Base-by-base conservation (phyloP, 2,888 invertebrate species). In the Drosophila differens region DNA sequence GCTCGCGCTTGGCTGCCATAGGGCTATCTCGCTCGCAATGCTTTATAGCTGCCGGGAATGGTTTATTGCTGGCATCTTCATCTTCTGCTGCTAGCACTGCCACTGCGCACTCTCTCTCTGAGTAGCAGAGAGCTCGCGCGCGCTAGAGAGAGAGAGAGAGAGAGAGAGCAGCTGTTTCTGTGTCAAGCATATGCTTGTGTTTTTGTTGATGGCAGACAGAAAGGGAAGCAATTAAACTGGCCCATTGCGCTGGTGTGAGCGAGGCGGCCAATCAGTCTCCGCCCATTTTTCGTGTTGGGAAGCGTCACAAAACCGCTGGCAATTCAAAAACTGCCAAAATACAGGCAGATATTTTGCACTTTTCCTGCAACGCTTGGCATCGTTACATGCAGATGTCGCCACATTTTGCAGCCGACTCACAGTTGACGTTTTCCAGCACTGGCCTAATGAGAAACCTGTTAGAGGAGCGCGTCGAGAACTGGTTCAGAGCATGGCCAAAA, bases 1-100 rank as follows among this genome's bases (percentile, higher is more conserved):
- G 25, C 78, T 12, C 61, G 35, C 35, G 28, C 1, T 9, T 4
- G 6, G 4, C 22, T 0, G 54, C 25, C 41, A 41, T 52, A 52
- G 54, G 62, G 35, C 68, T 63, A 22, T 85, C 87, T 90, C 86
- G 64, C 78, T 93, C 83, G 86, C 91, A 85, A 92, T 93, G 91
- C 86, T 93, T 93, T 93, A 93, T 93, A 92, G 91, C 92, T 90
- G 91, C 90, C 89, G 82, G 86, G 88, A 91, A 93, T 93, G 92
- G 91, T 93, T 93, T 93, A 93, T 93, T 91, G 87, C 92, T 82
- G 83, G 83, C 87, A 81, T 76, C 81, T 85, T 88, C 86, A 83
- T 81, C 81, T 87, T 76, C 71, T 60, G 75, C 72, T 64, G 73
- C 77, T 39, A 53, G 41, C 62, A 35, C 28, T 35, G 47, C 58